Conservation (phyloP, 2,797 vertebrate genomes). For the Lutjanus argentimaculatus region DNA sequence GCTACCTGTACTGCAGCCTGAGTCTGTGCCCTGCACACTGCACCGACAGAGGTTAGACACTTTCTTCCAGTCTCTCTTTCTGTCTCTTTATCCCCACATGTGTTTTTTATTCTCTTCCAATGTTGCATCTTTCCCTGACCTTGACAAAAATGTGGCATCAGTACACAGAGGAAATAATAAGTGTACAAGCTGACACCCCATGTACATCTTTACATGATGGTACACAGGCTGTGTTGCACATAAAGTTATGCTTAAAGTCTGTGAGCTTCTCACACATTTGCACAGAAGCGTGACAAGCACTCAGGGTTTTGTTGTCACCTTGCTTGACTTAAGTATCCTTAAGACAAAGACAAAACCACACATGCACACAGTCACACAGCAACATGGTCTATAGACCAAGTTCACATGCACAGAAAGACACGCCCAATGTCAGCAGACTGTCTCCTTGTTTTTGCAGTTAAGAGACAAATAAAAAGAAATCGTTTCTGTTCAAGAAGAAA, state of each 20-base stretch:
- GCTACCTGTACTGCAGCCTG: conserved; percentile 92
- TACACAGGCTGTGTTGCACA: neutral
- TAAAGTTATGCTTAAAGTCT: neutral
- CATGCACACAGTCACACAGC: neutral
- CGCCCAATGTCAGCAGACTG: neutral
- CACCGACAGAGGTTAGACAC: conserved; percentile 82
- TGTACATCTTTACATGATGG: conserved; percentile 12
- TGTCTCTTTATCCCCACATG: neutral
- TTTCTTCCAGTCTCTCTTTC: conserved; percentile 1
- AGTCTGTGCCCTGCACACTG: conserved; percentile 73
- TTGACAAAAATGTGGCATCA: conserved; percentile 21
- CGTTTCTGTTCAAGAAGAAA: neutral
- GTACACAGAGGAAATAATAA: conserved; percentile 38
- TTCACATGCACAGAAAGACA: neutral
- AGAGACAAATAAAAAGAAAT: neutral
- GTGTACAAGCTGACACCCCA: conserved; percentile 19
- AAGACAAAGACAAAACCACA: conserved; percentile 13
- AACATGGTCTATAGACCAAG: neutral
- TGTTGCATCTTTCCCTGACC: conserved; percentile 9
- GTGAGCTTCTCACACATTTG: conserved; percentile 25
- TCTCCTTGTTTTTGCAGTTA: conserved; percentile 2
- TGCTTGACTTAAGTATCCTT: conserved; percentile 3
- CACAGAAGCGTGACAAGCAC: conserved; percentile 1
- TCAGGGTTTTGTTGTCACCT: conserved; percentile 1
- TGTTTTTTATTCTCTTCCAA: neutral